Evolutionary conservation across 2,797 vertebrate genomes (phyloP).

Genomic region (Synaphobranchus kaupii): DNA sequence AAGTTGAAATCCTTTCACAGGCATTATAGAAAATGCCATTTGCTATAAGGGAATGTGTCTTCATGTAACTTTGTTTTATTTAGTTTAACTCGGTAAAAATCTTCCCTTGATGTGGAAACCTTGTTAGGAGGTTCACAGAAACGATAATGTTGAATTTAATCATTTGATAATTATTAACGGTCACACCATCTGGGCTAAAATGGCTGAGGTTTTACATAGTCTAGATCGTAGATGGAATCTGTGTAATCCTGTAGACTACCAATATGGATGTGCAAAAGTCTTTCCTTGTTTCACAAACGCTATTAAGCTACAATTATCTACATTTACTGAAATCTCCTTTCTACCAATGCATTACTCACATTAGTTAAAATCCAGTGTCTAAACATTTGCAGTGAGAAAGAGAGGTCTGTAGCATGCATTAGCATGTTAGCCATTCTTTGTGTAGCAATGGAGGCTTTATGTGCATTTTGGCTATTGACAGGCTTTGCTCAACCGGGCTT

Average conservation of each 20-base stretch:
- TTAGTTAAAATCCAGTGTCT: background rate
- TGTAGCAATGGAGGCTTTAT: background rate
- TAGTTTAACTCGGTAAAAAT: background rate
- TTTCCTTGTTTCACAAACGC: background rate
- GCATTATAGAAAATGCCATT: background rate
- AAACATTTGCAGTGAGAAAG: background rate
- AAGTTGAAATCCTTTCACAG: background rate
- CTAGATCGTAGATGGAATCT: background rate
- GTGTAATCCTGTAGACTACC: background rate
- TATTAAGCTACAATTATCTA: background rate
- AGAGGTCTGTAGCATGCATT: background rate
- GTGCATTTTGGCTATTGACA: background rate
- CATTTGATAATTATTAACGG: too few relatives aligned
- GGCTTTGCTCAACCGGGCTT: conserved; percentile 2
- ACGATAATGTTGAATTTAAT: too few relatives aligned
- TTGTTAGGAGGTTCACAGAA: background rate
- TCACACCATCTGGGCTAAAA: background rate
- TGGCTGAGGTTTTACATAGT: background rate
- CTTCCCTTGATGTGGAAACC: background rate
- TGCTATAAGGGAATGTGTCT: background rate
- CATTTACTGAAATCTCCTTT: background rate
- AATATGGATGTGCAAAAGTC: background rate
- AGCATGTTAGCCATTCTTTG: background rate
- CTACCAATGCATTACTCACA: background rate
- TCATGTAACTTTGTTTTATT: background rate